Percentiles rank a stretch among this genome's conserved stretches.
Evolutionary conservation across 2,797 vertebrate genomes (phyloP).

Genomic region (Sebastes matsubarae): DNA sequence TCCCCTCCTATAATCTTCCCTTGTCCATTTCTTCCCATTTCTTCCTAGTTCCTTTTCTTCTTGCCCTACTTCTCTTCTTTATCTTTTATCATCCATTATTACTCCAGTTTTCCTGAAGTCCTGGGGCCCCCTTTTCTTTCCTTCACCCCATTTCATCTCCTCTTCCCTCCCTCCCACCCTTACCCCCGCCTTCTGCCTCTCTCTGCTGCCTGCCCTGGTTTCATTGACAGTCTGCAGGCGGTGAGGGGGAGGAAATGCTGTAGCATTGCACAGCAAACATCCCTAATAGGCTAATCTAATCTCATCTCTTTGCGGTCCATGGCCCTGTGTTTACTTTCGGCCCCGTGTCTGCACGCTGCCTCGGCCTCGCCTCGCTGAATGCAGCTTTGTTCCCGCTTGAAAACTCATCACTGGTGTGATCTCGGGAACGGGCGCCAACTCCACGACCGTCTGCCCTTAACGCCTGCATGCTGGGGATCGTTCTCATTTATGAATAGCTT

Average conservation of each 20-base stretch:
- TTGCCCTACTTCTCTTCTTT: not conserved
- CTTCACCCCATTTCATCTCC: not conserved
- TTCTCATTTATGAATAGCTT: constrained; percentile 4
- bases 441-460: constrained; percentile 43
- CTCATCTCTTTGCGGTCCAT: constrained; percentile 76
- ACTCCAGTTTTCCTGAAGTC: not conserved
- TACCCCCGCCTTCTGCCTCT: not conserved
- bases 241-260: constrained; percentile 62
- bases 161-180: not conserved
- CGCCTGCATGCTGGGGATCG: constrained; percentile 40
- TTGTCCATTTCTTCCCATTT: not conserved
- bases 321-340: constrained; percentile 81
- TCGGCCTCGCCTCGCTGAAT: constrained; percentile 67
- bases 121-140: not conserved
- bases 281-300: constrained; percentile 84
- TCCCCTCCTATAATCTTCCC: constrained; percentile 13
- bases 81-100: not conserved
- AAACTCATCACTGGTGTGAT: constrained; percentile 67
- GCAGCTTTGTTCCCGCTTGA: constrained; percentile 66
- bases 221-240: constrained; percentile 58
- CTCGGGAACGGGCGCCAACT: constrained; percentile 63
- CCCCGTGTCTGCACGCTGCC: constrained; percentile 71
- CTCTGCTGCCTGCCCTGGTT: constrained; percentile 31
- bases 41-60: not conserved
- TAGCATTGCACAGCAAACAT: constrained; percentile 80